A percentile compares a stretch with the other conserved stretches of the same genome.
These are phyloP conservation scores for Otis tarda DNA, from an alignment of 2,113 vertebrate genomes.

Conservation along the genomic window DNA sequence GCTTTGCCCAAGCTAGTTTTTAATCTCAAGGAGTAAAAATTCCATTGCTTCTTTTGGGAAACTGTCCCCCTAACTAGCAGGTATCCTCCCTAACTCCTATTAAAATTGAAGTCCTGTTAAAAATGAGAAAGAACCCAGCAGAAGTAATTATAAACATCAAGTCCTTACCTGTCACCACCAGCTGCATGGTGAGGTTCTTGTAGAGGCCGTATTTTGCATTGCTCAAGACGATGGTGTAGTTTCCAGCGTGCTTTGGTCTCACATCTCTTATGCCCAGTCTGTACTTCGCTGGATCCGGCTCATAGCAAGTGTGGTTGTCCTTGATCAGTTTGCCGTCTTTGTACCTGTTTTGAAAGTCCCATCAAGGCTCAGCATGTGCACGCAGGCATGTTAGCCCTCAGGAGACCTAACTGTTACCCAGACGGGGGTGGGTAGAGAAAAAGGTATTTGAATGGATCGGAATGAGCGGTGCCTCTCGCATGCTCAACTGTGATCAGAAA, in stretches of 20 bases:
- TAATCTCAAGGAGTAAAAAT: background rate
- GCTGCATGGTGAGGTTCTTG: constrained; percentile 82
- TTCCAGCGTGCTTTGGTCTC: constrained; percentile 79
- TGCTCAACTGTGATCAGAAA: background rate
- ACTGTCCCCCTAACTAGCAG: background rate
- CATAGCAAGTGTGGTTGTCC: constrained; percentile 81
- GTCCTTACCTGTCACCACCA: constrained; percentile 81
- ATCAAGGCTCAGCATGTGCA: background rate
- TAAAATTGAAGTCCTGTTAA: background rate
- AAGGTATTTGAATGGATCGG: background rate
- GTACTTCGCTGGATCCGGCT: constrained; percentile 57
- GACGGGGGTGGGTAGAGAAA: background rate
- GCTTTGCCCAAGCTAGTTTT: background rate
- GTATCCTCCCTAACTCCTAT: background rate
- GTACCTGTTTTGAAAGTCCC: constrained; percentile 76
- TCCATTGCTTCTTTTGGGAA: constrained; percentile 1
- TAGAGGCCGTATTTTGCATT: constrained; percentile 70
- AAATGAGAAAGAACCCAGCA: background rate
- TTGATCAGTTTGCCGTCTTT: constrained; percentile 82
- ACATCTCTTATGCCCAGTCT: constrained; percentile 78
- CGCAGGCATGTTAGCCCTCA: background rate
- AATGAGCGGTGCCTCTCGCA: background rate
- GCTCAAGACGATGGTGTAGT: constrained; percentile 82
- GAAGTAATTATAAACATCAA: background rate
- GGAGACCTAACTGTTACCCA: background rate